Base-by-base conservation (phyloP, 1,140 invertebrate species). In the Streblospio benedicti region DNA sequence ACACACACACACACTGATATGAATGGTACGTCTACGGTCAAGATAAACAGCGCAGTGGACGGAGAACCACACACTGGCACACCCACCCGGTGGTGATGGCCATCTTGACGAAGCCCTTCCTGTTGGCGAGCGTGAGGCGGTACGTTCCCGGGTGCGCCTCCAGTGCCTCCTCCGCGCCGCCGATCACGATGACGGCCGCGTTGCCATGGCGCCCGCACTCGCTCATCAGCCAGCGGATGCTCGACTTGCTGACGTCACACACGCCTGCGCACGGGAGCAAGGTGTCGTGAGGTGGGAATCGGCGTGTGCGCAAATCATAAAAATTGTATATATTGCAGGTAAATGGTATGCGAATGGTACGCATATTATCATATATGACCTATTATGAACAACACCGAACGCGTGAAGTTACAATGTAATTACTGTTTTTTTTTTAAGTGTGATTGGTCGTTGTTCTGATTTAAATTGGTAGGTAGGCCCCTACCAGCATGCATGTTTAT, bases 71-170 rank as follows among this genome's bases (percentile, higher is more conserved):
- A 25, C 4, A 52, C 45, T 47, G 9, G 23, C 51, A 51, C 18
- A 51, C 65, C 54, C 62, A 74, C 74, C 77, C 75, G 52, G 71
- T 69, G 61, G 69, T 67, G 4, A 80, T 44, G 30, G 77, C 78
- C 18, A 79, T 55, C 56, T 71, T 69, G 28, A 77, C 63, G 57
- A 80, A 80, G 25, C 79, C 79, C 64, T 79, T 80, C 45, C 76
- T 62, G 31, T 65, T 69, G 28, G 67, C 69, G 0, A 79, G 61
- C 27, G 70, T 72, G 2, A 80, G 62, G 33, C 54, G 70, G 60
- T 68, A 72, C 25, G 63, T 69, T 14, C 69, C 71, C 1, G 75
- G 76, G 59, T 71, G 66, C 5, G 77, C 74, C 53, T 80, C 76
- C 6, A 80, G 60, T 2, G 78, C 76, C 61, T 80, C 79, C 33